Base-by-base conservation (phyloP, 1,140 invertebrate species). In the Neelides sp. region DNA sequence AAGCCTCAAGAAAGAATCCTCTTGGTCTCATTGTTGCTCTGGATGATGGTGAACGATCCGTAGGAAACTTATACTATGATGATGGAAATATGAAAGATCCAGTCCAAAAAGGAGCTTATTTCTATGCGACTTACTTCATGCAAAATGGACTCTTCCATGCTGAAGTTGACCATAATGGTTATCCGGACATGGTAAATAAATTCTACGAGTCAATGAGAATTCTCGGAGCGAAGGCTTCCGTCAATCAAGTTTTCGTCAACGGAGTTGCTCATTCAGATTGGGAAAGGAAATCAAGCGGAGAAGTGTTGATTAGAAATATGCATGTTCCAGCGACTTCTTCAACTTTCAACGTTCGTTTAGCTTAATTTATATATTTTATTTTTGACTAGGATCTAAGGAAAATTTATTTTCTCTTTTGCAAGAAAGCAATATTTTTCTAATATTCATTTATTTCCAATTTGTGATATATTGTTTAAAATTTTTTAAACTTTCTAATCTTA, bases 41-140 rank as follows among this genome's bases (percentile, higher is more conserved):
- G 7, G 61, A 65, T 57, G 57, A 22, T 8, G 43, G 59, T 23
- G 50, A 50, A 5, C 28, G 26, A 24, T 67, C 68, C 0, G 35
- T 22, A n/a, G 68, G 68, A 19, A 34, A 43, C 20, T 48, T 69
- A 7, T 70, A 58, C 46, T 67, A 65, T 63, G 68, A 70, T 52
- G 66, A 69, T 50, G 68, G 68, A 35, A 63, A 65, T 27, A 46
- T 61, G 7, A 43, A 63, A 23, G 61, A 51, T 19, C 13, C 45
- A n/a, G 45, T n/a, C 7, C 3, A 13, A 10, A 37, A 22, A 7
- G 50, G 50, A 7, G 15, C n/a, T 13, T 50, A 48, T 30, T 41
- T 41, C 19, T 41, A 19, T 15, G 39, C 39, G 10, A 13, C 13
- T 2, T 19, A 19, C 19, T 22, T 19, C 15, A 22, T 41, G 39